A percentile compares a stretch with the other conserved stretches of the same genome.
These are phyloP conservation scores for Sebastes iracundus DNA, from an alignment of 2,797 vertebrate genomes.

Conservation along the genomic window DNA sequence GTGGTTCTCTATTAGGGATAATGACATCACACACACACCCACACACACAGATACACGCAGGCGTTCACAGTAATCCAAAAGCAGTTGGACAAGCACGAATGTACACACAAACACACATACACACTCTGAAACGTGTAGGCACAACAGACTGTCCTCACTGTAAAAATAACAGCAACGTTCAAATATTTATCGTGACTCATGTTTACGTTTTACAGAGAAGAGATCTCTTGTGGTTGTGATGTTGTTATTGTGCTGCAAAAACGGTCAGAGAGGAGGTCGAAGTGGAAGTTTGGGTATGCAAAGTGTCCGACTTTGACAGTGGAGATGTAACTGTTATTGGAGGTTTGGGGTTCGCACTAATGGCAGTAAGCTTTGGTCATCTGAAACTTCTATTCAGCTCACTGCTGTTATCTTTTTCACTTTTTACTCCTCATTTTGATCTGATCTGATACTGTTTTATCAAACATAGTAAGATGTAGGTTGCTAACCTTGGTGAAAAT, in stretches of 20 bases:
- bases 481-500: neutral
- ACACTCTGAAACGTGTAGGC: rapidly evolving
- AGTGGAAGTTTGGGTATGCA: neutral
- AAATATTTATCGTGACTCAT: neutral
- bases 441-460: neutral
- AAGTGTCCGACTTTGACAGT: too few relatives aligned
- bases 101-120: neutral
- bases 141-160: neutral
- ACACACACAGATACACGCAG: neutral
- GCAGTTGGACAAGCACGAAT: neutral
- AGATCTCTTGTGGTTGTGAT: neutral
- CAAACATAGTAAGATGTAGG: neutral
- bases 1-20: conserved; percentile 40
- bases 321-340: too few relatives aligned
- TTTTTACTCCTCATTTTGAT: neutral
- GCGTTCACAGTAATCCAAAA: neutral
- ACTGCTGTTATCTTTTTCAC: neutral
- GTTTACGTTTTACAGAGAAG: neutral
- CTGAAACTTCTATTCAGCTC: neutral
- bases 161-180: neutral
- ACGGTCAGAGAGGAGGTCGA: rapidly evolving
- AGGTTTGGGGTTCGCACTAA: rapidly evolving
- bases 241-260: neutral
- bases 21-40: conserved; percentile 3
- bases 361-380: neutral